A percentile compares a stretch with the other conserved stretches of the same genome.
These are phyloP conservation scores for Oreochromis niloticus DNA, from an alignment of 2,113 vertebrate genomes.

Conservation along the genomic window DNA sequence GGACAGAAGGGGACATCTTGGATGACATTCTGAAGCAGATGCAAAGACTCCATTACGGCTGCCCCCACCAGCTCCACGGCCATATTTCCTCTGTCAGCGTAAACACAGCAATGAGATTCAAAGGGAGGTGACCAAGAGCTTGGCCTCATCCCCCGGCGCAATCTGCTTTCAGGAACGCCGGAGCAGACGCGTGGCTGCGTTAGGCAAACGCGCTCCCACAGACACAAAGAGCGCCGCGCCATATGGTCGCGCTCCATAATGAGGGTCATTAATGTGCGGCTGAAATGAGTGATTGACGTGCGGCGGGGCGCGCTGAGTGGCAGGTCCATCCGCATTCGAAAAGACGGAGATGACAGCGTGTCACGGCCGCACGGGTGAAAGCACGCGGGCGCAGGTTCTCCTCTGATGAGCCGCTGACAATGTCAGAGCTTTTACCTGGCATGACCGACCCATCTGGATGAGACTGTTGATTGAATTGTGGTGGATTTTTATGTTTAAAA, in stretches of 20 bases:
- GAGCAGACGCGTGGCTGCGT: not conserved
- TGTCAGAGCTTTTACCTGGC: conserved; percentile 35
- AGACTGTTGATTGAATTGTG: conserved; percentile 25
- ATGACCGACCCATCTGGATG: not conserved
- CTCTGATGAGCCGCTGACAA: not conserved
- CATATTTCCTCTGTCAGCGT: conserved; percentile 57
- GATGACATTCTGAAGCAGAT: conserved; percentile 58
- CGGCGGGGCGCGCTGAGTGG: conserved; percentile 33
- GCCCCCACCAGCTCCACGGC: conserved; percentile 12
- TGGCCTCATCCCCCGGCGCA: conserved; percentile 43
- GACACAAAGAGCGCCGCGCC: not conserved
- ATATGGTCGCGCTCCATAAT: conserved; percentile 52
- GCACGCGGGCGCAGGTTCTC: not conserved
- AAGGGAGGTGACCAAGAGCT: conserved; percentile 39
- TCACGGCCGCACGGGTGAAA: not conserved
- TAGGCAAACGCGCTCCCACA: not conserved
- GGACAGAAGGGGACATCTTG: conserved; percentile 55
- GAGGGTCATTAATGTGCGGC: conserved; percentile 54
- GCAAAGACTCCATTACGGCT: conserved; percentile 51
- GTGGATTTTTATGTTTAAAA: conserved; percentile 15
- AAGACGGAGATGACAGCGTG: not conserved
- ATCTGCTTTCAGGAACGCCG: conserved; percentile 46
- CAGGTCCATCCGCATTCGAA: conserved; percentile 27
- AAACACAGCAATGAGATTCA: conserved; percentile 29
- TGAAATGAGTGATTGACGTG: conserved; percentile 53